Conservation (phyloP, 2,113 vertebrate species). For the Hydropotes inermis region DNA sequence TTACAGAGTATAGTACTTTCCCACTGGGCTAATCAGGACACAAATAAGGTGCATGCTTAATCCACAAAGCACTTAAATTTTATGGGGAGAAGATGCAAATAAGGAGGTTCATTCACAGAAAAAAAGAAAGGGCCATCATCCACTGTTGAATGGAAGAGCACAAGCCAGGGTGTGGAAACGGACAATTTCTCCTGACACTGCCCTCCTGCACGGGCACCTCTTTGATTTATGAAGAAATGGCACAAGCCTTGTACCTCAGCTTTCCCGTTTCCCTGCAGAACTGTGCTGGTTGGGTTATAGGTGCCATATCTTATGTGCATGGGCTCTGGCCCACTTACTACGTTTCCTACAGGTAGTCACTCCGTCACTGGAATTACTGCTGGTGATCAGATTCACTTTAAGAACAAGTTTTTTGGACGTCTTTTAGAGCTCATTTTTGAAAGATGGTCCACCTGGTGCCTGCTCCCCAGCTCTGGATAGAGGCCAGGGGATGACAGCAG, state of each 20-base stretch:
- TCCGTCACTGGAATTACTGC: not conserved
- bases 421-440: conserved; percentile 71
- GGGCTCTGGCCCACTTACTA: not conserved
- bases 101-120: not conserved
- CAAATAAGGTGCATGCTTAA: not conserved
- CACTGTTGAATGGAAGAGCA: not conserved
- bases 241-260: not conserved
- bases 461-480: conserved; percentile 81
- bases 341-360: not conserved
- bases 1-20: not conserved
- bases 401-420: conserved; percentile 61
- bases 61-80: not conserved
- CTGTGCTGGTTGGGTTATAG: not conserved
- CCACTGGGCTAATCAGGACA: not conserved
- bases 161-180: not conserved
- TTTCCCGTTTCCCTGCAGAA: not conserved
- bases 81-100: not conserved
- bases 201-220: not conserved
- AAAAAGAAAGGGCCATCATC: conserved; percentile 15
- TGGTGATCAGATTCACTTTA: not conserved
- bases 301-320: not conserved
- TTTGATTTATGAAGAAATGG: not conserved
- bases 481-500: conserved; percentile 81
- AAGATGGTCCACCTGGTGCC: conserved; percentile 81
- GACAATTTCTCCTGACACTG: not conserved